Evolutionary conservation across 2,888 invertebrate species (phyloP), one percentile per base, ranked within the genome.

Genomic region (Cynaeus angustus): DNA sequence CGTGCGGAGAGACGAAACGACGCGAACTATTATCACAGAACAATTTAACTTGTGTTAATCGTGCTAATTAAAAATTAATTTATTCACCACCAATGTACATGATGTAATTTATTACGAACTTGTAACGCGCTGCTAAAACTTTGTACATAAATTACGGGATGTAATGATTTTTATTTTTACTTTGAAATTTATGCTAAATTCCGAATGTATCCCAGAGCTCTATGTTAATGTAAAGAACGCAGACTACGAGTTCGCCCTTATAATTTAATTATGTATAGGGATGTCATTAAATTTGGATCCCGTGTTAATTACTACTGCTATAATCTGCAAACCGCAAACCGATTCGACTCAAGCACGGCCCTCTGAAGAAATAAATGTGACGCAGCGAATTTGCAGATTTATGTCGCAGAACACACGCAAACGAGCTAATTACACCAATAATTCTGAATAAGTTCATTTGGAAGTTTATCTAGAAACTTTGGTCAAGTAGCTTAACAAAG

Each of bases 21-120:
- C 64, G 64, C 62, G 21, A 59, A 68, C 62, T 62, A 68, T 68
- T 68, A 68, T 68, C 62, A 68, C 62, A 52, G 46, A 48, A 53
- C 62, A 68, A 68, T 68, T 62, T 68, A 68, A 68, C 68, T 64
- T 68, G 38, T 64, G 28, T 64, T 68, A 68, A 64, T 64, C 56
- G 56, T 50, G 50, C 64, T 64, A 68, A 68, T 68, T 68, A 68
- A 68, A 68, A 68, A 68, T 68, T 68, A 68, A 68, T 68, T 68
- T 50, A 68, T 68, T 64, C 64, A 58, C 56, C 64, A 66, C 66
- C 66, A 38, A 64, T 53, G 64, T 64, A 56, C 66, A 66, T 46
- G 66, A 56, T 56, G 66, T 66, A 66, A 66, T 66, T 66, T 66
- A 66, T 66, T 56, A 56, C 55, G 48, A 46, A 66, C 66, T 66